Evolutionary conservation across 2,113 vertebrate genomes (phyloP).

Genomic region (Rana temporaria): DNA sequence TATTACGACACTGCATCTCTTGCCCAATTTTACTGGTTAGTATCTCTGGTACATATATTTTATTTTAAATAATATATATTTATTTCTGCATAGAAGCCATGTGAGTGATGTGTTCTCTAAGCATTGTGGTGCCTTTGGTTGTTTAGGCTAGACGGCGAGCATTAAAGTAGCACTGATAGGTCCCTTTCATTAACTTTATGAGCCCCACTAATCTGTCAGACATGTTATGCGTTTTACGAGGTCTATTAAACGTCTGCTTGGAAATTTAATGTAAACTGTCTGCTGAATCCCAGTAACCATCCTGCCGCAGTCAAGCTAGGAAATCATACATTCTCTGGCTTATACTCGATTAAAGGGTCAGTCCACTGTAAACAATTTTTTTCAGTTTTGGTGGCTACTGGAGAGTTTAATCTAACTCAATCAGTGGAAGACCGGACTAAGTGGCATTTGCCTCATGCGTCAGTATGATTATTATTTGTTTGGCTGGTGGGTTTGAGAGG

Average conservation of each 20-base stretch:
- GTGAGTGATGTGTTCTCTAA: constrained; percentile 22
- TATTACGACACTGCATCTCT: not conserved
- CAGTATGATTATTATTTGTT: too few relatives aligned
- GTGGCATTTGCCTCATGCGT: too few relatives aligned
- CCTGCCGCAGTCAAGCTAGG: not conserved
- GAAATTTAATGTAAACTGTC: constrained; percentile 33
- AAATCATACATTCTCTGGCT: too few relatives aligned
- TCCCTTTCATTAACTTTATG: constrained; percentile 36
- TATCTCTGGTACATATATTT: too few relatives aligned
- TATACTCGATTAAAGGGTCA: too few relatives aligned
- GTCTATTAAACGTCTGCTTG: constrained; percentile 44
- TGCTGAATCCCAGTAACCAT: not conserved
- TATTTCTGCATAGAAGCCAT: not conserved
- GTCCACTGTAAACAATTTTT: too few relatives aligned
- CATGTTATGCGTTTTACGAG: constrained; percentile 42
- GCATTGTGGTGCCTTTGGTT: not conserved
- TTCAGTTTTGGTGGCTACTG: too few relatives aligned
- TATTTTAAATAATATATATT: not conserved
- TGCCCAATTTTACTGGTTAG: not conserved
- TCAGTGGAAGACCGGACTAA: too few relatives aligned
- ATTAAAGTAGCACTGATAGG: constrained; percentile 18
- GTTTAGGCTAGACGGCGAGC: not conserved
- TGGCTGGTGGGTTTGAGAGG: too few relatives aligned
- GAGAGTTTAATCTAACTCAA: too few relatives aligned
- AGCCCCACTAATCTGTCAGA: constrained; percentile 41